Conservation (phyloP, 2,797 vertebrate species). For the Catostomus latipinnis region DNA sequence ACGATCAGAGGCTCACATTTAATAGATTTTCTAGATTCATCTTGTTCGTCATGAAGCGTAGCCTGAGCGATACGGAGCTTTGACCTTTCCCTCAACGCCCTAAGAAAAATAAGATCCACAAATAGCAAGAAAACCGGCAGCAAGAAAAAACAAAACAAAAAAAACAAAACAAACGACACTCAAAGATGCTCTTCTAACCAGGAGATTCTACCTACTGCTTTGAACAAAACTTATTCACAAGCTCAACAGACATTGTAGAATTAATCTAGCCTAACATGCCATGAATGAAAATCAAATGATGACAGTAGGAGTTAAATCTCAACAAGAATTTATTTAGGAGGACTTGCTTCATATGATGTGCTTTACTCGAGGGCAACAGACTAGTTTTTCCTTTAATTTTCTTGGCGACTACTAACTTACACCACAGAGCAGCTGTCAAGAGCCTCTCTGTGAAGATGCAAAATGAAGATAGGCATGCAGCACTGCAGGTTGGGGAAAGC, state of each 20-base stretch:
- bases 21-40: neutral
- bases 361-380: neutral
- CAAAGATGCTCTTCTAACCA: conserved; percentile 48
- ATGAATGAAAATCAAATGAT: conserved; percentile 73
- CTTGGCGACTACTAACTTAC: neutral
- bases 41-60: neutral
- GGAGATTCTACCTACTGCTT: conserved; percentile 51
- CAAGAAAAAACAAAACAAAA: neutral
- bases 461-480: conserved; percentile 33
- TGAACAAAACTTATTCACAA: conserved; percentile 57
- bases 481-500: conserved; percentile 7
- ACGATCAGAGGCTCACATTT: neutral
- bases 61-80: conserved; percentile 10
- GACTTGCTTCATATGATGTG: conserved; percentile 28
- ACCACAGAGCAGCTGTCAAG: conserved; percentile 12
- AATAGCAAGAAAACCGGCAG: conserved; percentile 24
- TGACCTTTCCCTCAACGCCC: conserved; percentile 38
- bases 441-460: conserved; percentile 16
- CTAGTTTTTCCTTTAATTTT: conserved; percentile 19
- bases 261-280: conserved; percentile 67
- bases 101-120: conserved; percentile 27
- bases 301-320: conserved; percentile 60
- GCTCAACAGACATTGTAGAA: conserved; percentile 62
- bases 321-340: conserved; percentile 39
- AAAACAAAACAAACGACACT: neutral